Base-by-base conservation (phyloP, 2,113 vertebrate species). In the Morone saxatilis region DNA sequence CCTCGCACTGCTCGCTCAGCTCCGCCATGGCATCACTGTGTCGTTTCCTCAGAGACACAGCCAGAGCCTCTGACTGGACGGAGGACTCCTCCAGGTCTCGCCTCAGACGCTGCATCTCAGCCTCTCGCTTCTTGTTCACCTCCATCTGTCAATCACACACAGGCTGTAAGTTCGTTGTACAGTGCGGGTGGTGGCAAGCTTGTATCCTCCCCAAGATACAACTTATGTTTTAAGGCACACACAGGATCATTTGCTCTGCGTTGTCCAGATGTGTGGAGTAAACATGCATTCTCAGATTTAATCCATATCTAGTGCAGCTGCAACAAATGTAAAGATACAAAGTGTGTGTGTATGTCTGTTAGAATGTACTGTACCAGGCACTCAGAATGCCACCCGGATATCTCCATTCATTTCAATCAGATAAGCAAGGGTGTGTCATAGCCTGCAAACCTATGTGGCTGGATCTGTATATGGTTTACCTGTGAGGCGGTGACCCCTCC, bases 71-170 rank as follows among this genome's bases (percentile, higher is more conserved):
- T 0, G 95, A 94, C 67, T 96, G 96, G 57, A 93, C 78, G 0
- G 92, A 89, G 0, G 94, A 85, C 78, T 97, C 95, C 63, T 96
- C 96, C 82, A 96, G 90, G 87, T 96, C 96, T 48, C 96, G 91
- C 43, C 95, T 92, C 67, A 96, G 83, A 4, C 95, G 94, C 88
- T 93, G 93, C 73, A 96, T 88, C 85, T 96, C 96, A 1, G 92
- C 91, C 83, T 96, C 96, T 0, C 95, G 93, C 89, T 96, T 96
- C 89, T 95, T 96, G 85, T 95, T 96, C 86, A 94, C 88, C 80
- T 96, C 96, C 83, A 95, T 91, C 96, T 96, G 82, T 53, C 3
- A 1, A 38, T 22, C 22, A 53, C 67, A 87, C 48, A 73, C 16
- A 65, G 14, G 38, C 5, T 31, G 31, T 0, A 25, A 13, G 7